Evolutionary conservation across 2,797 vertebrate genomes (phyloP).

Genomic region (Chaunax sp.): DNA sequence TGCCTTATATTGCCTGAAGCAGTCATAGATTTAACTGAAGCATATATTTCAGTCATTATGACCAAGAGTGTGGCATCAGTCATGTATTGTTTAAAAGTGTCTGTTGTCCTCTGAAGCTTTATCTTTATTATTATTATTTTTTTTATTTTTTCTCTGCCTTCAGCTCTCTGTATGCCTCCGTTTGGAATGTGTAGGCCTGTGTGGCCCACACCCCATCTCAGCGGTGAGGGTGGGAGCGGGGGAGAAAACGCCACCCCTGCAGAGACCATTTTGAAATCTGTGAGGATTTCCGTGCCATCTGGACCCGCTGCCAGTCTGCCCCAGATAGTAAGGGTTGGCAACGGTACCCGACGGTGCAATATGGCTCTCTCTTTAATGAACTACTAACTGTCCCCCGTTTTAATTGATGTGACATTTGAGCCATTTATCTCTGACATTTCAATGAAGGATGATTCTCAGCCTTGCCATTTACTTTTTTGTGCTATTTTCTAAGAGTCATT

Average conservation of each 20-base stretch:
- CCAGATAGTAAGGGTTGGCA: conserved; percentile 87
- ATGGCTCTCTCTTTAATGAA: conserved; percentile 88
- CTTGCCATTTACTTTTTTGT: conserved; percentile 86
- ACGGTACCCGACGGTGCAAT: conserved; percentile 86
- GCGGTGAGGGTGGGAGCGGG: conserved; percentile 79
- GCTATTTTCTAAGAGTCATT: conserved; percentile 85
- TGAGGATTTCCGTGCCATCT: conserved; percentile 87
- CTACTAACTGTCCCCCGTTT: conserved; percentile 87
- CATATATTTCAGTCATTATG: conserved; percentile 65
- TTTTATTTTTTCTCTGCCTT: conserved; percentile 71
- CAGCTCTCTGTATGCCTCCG: conserved; percentile 78
- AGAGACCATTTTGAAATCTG: conserved; percentile 87
- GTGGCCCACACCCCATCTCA: conserved; percentile 81
- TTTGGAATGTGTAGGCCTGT: conserved; percentile 81
- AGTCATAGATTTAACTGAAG: conserved; percentile 60
- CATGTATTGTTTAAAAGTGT: conserved; percentile 70
- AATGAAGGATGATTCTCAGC: conserved; percentile 86
- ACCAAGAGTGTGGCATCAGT: conserved; percentile 66
- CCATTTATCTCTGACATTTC: conserved; percentile 88
- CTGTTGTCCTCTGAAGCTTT: conserved; percentile 73
- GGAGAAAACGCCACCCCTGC: conserved; percentile 82
- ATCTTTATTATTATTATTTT: conserved; percentile 27
- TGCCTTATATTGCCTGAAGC: conserved; percentile 61
- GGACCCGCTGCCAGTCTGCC: conserved; percentile 86
- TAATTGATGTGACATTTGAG: conserved; percentile 89